Percentiles rank a stretch among this genome's conserved stretches.
phyloP scores from a whole-genome alignment of 1,140 invertebrate species.

The Drosophila tristis region DNA sequence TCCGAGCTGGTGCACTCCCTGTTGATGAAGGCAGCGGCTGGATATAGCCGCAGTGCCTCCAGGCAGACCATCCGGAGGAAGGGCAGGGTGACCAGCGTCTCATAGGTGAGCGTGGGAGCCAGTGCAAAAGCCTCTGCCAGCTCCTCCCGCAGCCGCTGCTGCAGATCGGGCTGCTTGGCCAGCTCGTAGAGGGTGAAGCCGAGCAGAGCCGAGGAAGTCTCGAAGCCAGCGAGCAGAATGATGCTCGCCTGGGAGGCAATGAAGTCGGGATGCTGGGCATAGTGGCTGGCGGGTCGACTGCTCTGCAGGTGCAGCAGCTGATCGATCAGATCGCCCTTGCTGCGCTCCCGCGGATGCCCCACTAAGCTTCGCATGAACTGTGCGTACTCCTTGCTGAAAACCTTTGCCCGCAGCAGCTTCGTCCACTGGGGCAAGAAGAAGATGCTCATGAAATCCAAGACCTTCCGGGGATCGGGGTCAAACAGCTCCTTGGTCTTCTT shows the following conservation, averaged over 20 bases:
- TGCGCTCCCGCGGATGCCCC: neutral
- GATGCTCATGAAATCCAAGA: slow-evolving; percentile 73
- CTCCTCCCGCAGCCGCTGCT: slow-evolving; percentile 85
- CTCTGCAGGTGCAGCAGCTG: slow-evolving; percentile 84
- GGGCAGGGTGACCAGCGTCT: slow-evolving; percentile 77
- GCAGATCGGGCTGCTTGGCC: slow-evolving; percentile 86
- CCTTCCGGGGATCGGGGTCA: slow-evolving; percentile 45
- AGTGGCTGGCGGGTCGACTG: slow-evolving; percentile 41
- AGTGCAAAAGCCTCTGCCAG: slow-evolving; percentile 77
- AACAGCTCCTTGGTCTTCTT: slow-evolving; percentile 84
- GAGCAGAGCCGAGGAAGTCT: slow-evolving; percentile 87
- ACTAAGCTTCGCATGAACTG: slow-evolving; percentile 73
- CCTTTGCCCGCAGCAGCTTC: slow-evolving; percentile 52
- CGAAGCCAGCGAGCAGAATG: slow-evolving; percentile 88
- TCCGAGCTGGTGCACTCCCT: slow-evolving; percentile 73
- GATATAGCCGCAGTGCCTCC: slow-evolving; percentile 87
- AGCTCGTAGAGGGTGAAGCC: slow-evolving; percentile 86
- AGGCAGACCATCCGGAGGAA: slow-evolving; percentile 85
- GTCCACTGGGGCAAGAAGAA: slow-evolving; percentile 84
- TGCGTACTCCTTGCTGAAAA: slow-evolving; percentile 57
- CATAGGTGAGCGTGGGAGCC: slow-evolving; percentile 76
- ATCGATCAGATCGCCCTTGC: slow-evolving; percentile 84
- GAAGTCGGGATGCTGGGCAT: slow-evolving; percentile 86
- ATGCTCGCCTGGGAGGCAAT: slow-evolving; percentile 87
- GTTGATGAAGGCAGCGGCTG: slow-evolving; percentile 86